A percentile compares a stretch with the other conserved stretches of the same genome.
Evolutionary conservation across 2,888 invertebrate genomes (phyloP).

Genomic region (Pomacea canaliculata): DNA sequence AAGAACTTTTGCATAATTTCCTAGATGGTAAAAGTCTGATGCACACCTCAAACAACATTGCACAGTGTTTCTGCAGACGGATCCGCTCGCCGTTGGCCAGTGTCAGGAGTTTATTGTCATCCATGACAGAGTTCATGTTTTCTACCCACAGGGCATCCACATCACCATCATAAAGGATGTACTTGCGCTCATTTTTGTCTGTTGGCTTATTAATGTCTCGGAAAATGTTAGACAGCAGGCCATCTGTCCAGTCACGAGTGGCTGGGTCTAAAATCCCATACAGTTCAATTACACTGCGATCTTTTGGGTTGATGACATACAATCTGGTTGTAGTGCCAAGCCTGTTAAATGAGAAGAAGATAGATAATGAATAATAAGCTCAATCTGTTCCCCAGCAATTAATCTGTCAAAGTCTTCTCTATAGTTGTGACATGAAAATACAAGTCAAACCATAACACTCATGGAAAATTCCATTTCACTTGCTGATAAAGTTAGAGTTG

Average conservation of each 20-base stretch:
- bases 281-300: constrained; percentile 88
- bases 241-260: constrained; percentile 93
- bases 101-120: constrained; percentile 90
- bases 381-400: constrained; percentile 76
- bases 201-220: constrained; percentile 87
- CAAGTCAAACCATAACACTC: too few relatives aligned
- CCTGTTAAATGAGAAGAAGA: constrained; percentile 51
- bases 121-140: constrained; percentile 98
- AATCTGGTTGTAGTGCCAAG: constrained; percentile 85
- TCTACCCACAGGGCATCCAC: constrained; percentile 96
- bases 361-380: constrained; percentile 41
- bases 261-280: constrained; percentile 89
- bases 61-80: constrained; percentile 83
- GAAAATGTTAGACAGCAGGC: constrained; percentile 90
- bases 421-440: too few relatives aligned
- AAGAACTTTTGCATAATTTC: neutral
- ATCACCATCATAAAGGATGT: constrained; percentile 92
- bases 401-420: too few relatives aligned
- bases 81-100: constrained; percentile 92
- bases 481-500: too few relatives aligned
- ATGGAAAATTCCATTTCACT: too few relatives aligned
- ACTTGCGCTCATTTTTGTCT: constrained; percentile 81
- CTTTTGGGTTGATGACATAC: constrained; percentile 87
- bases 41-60: constrained; percentile 84
- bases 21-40: neutral